Conservation (phyloP, 1,140 invertebrate species). For the Drosophila pectinifera region DNA sequence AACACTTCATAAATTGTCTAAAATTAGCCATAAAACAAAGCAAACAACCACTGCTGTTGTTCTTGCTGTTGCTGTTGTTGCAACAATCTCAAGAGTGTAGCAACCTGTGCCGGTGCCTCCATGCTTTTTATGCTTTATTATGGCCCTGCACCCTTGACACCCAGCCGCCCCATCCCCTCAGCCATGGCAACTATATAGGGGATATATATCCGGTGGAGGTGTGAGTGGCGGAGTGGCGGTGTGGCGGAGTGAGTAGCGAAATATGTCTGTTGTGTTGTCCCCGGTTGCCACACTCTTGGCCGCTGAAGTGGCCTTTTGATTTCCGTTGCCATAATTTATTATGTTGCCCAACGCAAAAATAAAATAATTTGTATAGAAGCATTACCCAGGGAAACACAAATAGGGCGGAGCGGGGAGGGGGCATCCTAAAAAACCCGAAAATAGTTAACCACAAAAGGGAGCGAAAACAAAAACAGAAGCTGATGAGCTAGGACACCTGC, state of each 20-base stretch:
- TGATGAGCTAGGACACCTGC: neutral
- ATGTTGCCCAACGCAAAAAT: conserved; percentile 58
- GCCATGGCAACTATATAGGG: conserved; percentile 43
- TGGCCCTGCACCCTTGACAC: conserved; percentile 13
- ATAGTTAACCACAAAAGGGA: conserved; percentile 57
- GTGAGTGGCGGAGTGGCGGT: too few relatives aligned
- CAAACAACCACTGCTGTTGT: conserved; percentile 44
- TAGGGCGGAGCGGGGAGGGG: neutral
- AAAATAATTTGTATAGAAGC: conserved; percentile 77
- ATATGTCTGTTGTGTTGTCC: conserved; percentile 27
- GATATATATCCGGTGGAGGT: neutral
- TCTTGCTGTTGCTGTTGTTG: conserved; percentile 21
- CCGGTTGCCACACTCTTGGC: conserved; percentile 22
- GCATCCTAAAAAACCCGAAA: conserved; percentile 44
- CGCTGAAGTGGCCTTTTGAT: conserved; percentile 69
- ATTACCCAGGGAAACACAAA: conserved; percentile 33
- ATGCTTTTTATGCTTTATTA: conserved; percentile 58
- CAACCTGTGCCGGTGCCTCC: conserved; percentile 8
- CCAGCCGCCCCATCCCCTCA: neutral
- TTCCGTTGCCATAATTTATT: conserved; percentile 73
- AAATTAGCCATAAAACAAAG: conserved; percentile 78
- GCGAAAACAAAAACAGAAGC: conserved; percentile 20
- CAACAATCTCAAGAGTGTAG: conserved; percentile 43
- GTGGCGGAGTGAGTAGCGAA: conserved; percentile 4
- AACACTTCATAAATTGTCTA: conserved; percentile 84